These are phyloP conservation scores for Lophotis ruficrista DNA, from an alignment of 2,113 vertebrate genomes.

Conservation along the genomic window DNA sequence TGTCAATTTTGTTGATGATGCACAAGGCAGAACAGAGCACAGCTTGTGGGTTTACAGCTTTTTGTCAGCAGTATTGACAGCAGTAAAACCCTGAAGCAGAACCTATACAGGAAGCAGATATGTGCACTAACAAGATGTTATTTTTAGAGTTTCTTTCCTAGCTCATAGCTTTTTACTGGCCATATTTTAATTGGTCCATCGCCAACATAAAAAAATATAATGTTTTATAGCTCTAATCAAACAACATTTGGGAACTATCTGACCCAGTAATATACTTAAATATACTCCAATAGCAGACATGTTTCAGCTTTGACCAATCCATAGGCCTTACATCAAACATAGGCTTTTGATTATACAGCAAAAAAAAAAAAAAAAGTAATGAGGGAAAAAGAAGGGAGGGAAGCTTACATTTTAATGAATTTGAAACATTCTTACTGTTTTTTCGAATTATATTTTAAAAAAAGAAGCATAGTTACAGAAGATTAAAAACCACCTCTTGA, in stretches of 20 bases:
- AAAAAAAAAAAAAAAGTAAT: neutral
- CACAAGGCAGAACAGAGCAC: constrained; percentile 35
- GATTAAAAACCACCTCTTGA: neutral
- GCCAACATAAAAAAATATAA: constrained; percentile 16
- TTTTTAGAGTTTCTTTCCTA: constrained; percentile 49
- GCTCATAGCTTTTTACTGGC: constrained; percentile 40
- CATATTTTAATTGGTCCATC: constrained; percentile 55
- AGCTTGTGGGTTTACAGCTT: constrained; percentile 53
- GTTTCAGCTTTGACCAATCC: neutral
- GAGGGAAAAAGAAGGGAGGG: neutral
- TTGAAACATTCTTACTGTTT: neutral
- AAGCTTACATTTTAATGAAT: neutral
- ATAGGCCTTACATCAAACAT: neutral
- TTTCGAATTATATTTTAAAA: neutral
- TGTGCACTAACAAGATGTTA: constrained; percentile 54
- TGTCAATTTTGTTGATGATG: constrained; percentile 49
- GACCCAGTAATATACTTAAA: constrained; percentile 33
- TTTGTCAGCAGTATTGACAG: constrained; percentile 63
- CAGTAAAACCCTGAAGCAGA: constrained; percentile 58
- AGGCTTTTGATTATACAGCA: neutral
- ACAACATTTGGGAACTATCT: constrained; percentile 1
- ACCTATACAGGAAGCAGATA: constrained; percentile 20
- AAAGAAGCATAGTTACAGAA: neutral
- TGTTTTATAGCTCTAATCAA: constrained; percentile 10
- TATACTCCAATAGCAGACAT: neutral